Percentiles rank a stretch among this genome's conserved stretches.
These are phyloP conservation scores for Mycetomoellerius zeteki DNA, from an alignment of 1,140 invertebrate genomes.

Conservation along the genomic window DNA sequence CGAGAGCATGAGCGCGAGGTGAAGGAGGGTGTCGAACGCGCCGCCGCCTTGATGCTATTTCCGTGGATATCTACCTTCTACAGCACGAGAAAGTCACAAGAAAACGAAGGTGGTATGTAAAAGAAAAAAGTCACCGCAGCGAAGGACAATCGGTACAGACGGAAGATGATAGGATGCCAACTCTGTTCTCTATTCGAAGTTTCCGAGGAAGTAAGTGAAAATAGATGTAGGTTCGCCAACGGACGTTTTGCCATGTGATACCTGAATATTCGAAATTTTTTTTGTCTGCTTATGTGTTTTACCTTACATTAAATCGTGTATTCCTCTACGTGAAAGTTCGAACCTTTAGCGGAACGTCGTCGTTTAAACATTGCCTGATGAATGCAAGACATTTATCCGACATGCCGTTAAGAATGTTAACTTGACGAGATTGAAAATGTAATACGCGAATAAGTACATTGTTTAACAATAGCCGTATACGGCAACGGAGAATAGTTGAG, in stretches of 20 bases:
- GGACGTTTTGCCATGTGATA: conserved; percentile 28
- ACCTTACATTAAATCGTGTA: conserved; percentile 67
- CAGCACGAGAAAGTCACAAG: conserved; percentile 56
- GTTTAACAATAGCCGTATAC: neutral
- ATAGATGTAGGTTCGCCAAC: conserved; percentile 75
- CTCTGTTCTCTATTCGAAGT: conserved; percentile 63
- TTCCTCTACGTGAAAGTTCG: conserved; percentile 65
- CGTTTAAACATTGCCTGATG: neutral
- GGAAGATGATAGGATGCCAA: conserved; percentile 36
- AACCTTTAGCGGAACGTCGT: conserved; percentile 30
- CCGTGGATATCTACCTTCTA: conserved; percentile 59
- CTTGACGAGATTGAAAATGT: neutral
- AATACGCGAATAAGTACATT: neutral
- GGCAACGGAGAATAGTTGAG: neutral
- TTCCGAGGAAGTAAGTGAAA: conserved; percentile 77
- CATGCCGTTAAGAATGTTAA: neutral
- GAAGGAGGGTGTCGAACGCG: conserved; percentile 63
- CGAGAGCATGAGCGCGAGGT: conserved; percentile 15
- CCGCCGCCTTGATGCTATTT: conserved; percentile 77
- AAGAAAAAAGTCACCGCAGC: conserved; percentile 34
- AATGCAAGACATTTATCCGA: conserved; percentile 10
- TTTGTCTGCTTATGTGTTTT: neutral
- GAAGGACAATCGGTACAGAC: conserved; percentile 19
- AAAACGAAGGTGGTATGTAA: conserved; percentile 54
- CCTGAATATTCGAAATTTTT: conserved; percentile 61